Percentiles rank a stretch among this genome's conserved stretches.
Evolutionary conservation across 2,797 vertebrate species (phyloP).

Genomic region (Paramormyrops hopkinsi): DNA sequence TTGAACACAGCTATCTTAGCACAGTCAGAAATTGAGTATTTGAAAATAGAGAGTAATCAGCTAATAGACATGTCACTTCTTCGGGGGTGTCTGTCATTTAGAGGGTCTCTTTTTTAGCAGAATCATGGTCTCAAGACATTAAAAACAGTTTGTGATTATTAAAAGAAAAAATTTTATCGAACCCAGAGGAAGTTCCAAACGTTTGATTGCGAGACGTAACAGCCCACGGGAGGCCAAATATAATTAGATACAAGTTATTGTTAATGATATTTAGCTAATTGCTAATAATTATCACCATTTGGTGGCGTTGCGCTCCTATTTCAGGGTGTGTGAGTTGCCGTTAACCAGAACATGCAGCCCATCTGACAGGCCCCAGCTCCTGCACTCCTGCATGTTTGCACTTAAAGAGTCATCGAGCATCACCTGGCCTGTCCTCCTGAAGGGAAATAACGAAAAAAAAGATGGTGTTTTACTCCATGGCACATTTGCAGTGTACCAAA

Average conservation of each 20-base stretch:
- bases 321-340: background rate
- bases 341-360: background rate
- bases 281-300: background rate
- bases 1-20: background rate
- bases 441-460: background rate
- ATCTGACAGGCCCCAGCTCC: background rate
- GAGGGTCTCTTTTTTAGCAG: background rate
- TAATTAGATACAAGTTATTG: background rate
- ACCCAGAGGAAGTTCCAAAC: background rate
- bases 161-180: background rate
- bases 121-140: background rate
- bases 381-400: background rate
- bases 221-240: background rate
- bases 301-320: background rate
- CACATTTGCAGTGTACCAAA: background rate
- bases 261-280: background rate
- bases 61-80: background rate
- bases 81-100: background rate
- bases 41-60: background rate
- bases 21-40: background rate
- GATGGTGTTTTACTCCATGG: background rate
- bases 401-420: background rate
- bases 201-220: background rate
- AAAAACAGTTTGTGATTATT: background rate
- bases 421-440: background rate